Evolutionary conservation across 2,113 vertebrate genomes (phyloP), one percentile per base, ranked within the genome.

Genomic region (Neolamprologus caudopunctatus): DNA sequence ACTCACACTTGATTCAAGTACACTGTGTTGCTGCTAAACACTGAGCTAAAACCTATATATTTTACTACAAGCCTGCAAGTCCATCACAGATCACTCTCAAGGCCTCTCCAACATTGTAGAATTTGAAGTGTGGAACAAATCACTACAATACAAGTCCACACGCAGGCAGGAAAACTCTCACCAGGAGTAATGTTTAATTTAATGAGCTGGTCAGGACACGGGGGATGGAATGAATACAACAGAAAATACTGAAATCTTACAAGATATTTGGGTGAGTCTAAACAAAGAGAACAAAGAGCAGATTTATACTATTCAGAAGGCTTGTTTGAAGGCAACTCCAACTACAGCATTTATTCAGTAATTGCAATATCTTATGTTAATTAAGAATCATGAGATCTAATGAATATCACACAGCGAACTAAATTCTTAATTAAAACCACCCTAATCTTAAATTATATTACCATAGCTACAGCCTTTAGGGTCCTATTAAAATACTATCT

Each of bases 101-200:
- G 35, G 78, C 13, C 80, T 21, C 47, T 31, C 78, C 28, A 9
- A 3, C 28, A 81, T 19, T 21, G 31, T 83, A 68, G 63, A 82
- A 84, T 75, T 28, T 57, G 37, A 88, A 82, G 86, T 63, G 71
- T 73, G 66, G 42, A 85, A 85, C 81, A 94, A 89, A 92, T 87
- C 57, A 63, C 78, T 71, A 71, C 84, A 94, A 91, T 93, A 91
- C 91, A 94, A 73, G 88, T 78, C 93, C 91, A 88, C 92, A 75
- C 89, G 91, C 14, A 95, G 91, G 89, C 85, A 81, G 84, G 53
- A 87, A 91, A 71, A 40, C 14, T 81, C 37, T 80, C 6, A n/a
- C 86, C 83, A 47, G n/a, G 24, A 88, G 47, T 58, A 33, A 40
- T 85, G 89, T 90, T 90, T 90, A 85, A 66, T 54, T 90, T 85